Evolutionary conservation across 2,113 vertebrate genomes (phyloP), one percentile per base, ranked within the genome.

Genomic region (Naja naja): DNA sequence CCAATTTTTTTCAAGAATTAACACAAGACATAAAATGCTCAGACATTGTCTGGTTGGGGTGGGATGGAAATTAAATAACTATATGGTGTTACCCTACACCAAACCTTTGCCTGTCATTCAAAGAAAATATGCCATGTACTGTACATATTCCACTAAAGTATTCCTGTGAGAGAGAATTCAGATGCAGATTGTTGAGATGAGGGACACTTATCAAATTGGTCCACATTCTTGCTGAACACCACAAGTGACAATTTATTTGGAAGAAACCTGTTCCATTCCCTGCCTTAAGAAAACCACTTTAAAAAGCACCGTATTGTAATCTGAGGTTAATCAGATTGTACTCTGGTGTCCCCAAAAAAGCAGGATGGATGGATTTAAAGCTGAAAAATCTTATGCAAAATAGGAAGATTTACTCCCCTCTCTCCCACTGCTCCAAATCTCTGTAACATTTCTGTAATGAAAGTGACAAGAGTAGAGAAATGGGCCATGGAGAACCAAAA

Each of bases 281-380:
- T 1, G 5, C 69, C 1, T 39, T 20, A 81, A 81, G 7, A 81
- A 43, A 96, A 94, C 89, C 95, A 95, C 90, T 92, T 91, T 3
- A 89, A 93, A 93, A 81, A 95, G 81, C 87, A 0, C 94, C 55
- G 6, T 52, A 6, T 93, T 95, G 87, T 96, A 97, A 97, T 95
- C 96, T 94, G 58, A 94, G 92, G 96, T 95, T 97, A 96, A 96
- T 97, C 97, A 96, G 95, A 94, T 96, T 93, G 95, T 88, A 47
- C 60, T 92, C 94, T 16, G 90, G 95, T 85, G 30, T 64, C 39
- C 94, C 89, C n/a, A 0, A 1, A 94, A 54, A 3, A 64, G 45
- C 30, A 2, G 85, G 49, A 93, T 86, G 53, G 74, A 56, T 69
- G 87, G 47, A 74, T 89, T 93, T 47, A 43, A 90, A 93, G 88